Evolutionary conservation across 2,888 invertebrate species (phyloP).

Genomic region (Agonopterix arenella): DNA sequence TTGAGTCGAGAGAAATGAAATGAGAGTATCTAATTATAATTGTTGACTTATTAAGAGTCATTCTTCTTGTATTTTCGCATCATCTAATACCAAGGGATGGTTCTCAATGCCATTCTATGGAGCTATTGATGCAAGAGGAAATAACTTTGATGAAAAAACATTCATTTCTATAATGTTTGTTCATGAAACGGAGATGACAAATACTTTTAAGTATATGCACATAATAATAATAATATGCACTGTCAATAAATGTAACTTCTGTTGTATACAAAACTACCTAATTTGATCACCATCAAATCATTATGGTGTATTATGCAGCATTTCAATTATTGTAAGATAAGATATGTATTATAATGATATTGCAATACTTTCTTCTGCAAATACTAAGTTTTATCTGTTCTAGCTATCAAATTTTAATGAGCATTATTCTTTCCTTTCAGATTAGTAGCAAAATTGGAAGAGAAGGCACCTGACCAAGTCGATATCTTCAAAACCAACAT

Average conservation of each 20-base stretch:
- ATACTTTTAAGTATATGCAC: no score
- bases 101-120: constrained; percentile 42
- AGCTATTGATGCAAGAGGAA: constrained; percentile 62
- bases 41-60: no score
- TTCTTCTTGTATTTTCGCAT: constrained; percentile 30
- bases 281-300: no score
- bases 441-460: constrained; percentile 88
- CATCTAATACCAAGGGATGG: constrained; percentile 57
- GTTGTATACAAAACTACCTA: no score
- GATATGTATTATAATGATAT: not conserved
- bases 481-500: constrained; percentile 93
- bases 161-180: constrained; percentile 60
- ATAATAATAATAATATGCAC: no score
- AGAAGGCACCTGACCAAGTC: constrained; percentile 89
- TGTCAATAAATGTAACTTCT: no score
- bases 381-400: constrained; percentile 53
- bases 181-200: constrained; percentile 66
- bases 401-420: not conserved
- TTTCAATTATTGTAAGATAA: no score
- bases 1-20: no score
- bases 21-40: no score
- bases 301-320: no score
- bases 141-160: constrained; percentile 32
- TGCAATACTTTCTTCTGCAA: constrained; percentile 27
- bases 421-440: constrained; percentile 54